Evolutionary conservation across 1,140 invertebrate species (phyloP).

Genomic region (Bombus polaris): DNA sequence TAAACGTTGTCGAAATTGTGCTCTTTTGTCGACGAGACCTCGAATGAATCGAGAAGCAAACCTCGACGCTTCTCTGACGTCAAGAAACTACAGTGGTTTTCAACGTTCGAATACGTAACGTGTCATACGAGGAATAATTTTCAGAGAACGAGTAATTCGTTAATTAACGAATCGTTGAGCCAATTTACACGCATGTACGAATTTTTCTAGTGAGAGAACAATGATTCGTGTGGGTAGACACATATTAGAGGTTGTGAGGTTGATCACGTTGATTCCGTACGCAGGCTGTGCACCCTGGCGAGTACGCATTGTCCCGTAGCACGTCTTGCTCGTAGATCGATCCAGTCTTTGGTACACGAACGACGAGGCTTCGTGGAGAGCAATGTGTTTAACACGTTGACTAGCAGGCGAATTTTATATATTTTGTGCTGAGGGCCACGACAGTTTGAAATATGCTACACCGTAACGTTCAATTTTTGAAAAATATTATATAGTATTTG

Average conservation of each 20-base stretch:
- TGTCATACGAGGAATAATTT: background rate
- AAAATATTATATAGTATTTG: too few relatives aligned
- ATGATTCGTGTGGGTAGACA: background rate
- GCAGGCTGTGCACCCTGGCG: background rate
- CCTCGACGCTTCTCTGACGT: background rate
- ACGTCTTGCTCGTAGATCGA: constrained; percentile 6
- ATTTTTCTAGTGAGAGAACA: background rate
- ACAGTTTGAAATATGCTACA: too few relatives aligned
- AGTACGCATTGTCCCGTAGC: background rate
- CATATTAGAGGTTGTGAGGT: too few relatives aligned
- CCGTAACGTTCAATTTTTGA: too few relatives aligned
- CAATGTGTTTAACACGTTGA: too few relatives aligned
- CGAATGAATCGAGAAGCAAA: background rate
- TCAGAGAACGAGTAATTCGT: background rate
- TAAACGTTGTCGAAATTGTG: constrained; percentile 28
- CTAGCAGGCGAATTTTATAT: too few relatives aligned
- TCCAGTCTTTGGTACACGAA: background rate
- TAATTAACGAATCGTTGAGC: too few relatives aligned
- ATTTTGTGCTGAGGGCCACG: too few relatives aligned
- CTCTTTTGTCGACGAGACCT: background rate
- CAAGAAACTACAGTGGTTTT: background rate
- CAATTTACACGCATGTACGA: too few relatives aligned
- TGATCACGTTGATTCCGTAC: constrained; percentile 8
- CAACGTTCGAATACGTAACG: background rate
- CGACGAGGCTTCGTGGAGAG: background rate